Conservation (phyloP, 2,888 invertebrate species). For the Theristus sp. region DNA sequence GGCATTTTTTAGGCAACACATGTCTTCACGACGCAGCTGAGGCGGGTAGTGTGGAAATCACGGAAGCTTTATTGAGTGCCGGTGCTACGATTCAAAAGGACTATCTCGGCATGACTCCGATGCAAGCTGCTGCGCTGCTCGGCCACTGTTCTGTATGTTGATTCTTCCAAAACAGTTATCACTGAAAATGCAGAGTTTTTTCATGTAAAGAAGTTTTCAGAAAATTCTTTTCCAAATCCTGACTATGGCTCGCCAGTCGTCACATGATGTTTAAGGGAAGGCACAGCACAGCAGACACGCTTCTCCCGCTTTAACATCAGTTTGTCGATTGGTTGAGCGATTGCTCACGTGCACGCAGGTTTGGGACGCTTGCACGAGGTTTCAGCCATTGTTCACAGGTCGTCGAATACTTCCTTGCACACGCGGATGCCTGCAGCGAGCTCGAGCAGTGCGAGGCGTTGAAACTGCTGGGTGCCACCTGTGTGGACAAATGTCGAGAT, state of each 20-base stretch:
- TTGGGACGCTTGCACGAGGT: too few relatives aligned
- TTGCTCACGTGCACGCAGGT: too few relatives aligned
- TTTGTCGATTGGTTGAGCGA: too few relatives aligned
- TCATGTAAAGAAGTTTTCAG: constrained; percentile 30
- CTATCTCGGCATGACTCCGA: constrained; percentile 84
- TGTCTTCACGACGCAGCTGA: constrained; percentile 96
- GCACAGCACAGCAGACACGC: too few relatives aligned
- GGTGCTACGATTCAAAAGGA: constrained; percentile 64
- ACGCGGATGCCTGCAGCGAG: constrained; percentile 39
- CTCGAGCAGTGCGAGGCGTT: constrained; percentile 60
- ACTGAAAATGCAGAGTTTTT: too few relatives aligned
- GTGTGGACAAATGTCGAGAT: constrained; percentile 84
- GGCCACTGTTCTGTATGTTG: too few relatives aligned
- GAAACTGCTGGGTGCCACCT: constrained; percentile 77
- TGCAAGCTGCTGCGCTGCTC: constrained; percentile 68
- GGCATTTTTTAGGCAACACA: constrained; percentile 64
- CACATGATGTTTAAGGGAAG: too few relatives aligned
- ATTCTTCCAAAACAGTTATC: too few relatives aligned
- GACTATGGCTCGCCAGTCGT: too few relatives aligned
- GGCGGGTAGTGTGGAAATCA: constrained; percentile 74
- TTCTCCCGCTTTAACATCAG: too few relatives aligned
- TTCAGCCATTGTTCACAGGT: too few relatives aligned
- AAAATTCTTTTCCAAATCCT: background rate
- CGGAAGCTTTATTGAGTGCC: constrained; percentile 64
- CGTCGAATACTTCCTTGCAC: constrained; percentile 62